Evolutionary conservation across 1,140 invertebrate species (phyloP).

Genomic region (Pogonus chalceus): DNA sequence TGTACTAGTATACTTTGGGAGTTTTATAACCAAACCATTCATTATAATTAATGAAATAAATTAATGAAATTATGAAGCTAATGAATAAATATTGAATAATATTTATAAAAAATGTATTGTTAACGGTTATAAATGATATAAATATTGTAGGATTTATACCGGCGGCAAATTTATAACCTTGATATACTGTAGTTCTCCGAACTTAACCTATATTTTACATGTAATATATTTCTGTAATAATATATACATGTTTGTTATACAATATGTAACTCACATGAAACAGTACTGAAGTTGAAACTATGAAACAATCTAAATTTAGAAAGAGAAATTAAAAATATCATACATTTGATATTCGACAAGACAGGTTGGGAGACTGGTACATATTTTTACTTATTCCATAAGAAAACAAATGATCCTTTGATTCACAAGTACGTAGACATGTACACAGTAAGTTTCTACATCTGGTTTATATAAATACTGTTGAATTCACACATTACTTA

Average conservation of each 20-base stretch:
- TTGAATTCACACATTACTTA: slow-evolving; percentile 2
- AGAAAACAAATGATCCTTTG: not conserved
- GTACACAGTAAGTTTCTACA: not conserved
- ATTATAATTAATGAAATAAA: too few relatives aligned
- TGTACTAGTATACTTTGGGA: too few relatives aligned
- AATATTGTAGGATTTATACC: too few relatives aligned
- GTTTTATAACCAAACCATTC: too few relatives aligned
- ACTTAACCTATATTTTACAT: not conserved
- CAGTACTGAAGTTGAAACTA: not conserved
- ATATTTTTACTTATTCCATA: not conserved
- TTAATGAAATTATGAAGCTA: too few relatives aligned
- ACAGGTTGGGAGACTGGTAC: not conserved
- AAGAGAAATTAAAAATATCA: not conserved
- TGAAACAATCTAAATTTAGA: not conserved
- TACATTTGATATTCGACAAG: not conserved
- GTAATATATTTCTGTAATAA: not conserved
- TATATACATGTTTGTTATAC: not conserved
- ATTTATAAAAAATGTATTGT: too few relatives aligned
- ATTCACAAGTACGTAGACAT: not conserved
- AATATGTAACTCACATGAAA: not conserved
- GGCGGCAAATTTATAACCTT: not conserved
- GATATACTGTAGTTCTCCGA: not conserved
- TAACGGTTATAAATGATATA: too few relatives aligned
- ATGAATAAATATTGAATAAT: too few relatives aligned
- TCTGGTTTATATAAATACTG: not conserved